Percentiles rank a stretch among this genome's conserved stretches.
These are phyloP conservation scores for Melopsittacus undulatus DNA, from an alignment of 2,797 vertebrate species.

Conservation along the genomic window DNA sequence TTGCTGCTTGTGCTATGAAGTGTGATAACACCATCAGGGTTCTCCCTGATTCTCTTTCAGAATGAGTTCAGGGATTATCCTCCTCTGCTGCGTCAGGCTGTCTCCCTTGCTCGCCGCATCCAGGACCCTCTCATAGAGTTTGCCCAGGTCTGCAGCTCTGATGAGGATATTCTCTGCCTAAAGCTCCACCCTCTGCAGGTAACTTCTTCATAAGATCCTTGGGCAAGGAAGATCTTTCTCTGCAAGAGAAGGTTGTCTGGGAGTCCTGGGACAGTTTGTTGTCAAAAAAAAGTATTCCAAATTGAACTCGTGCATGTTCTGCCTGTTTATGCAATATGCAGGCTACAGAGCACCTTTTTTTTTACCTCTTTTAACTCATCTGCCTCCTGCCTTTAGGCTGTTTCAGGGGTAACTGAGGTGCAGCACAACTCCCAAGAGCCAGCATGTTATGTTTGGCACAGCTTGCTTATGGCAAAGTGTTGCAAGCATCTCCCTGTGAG, in stretches of 20 bases:
- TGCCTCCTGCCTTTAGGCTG: background rate
- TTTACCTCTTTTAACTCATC: background rate
- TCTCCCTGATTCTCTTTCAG: slow-evolving; percentile 69
- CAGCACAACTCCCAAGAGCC: background rate
- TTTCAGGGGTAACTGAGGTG: background rate
- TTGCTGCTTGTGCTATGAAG: background rate
- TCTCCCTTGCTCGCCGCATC: slow-evolving; percentile 94
- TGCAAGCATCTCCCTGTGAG: background rate
- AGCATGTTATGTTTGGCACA: background rate
- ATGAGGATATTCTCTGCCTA: slow-evolving; percentile 97
- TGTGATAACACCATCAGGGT: background rate
- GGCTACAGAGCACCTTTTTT: background rate
- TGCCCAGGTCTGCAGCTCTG: slow-evolving; percentile 95
- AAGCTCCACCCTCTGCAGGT: slow-evolving; percentile 97
- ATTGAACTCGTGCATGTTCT: background rate
- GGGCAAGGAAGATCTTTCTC: background rate
- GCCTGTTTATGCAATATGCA: background rate
- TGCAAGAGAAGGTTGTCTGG: background rate
- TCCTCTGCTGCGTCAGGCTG: slow-evolving; percentile 92
- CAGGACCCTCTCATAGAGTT: slow-evolving; percentile 98
- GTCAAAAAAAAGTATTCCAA: background rate
- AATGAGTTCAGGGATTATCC: slow-evolving; percentile 96
- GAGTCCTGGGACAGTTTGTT: background rate
- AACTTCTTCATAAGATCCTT: background rate
- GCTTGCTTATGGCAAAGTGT: background rate